Base-by-base conservation (phyloP, 2,797 vertebrate genomes). In the Dicrostonyx torquatus region DNA sequence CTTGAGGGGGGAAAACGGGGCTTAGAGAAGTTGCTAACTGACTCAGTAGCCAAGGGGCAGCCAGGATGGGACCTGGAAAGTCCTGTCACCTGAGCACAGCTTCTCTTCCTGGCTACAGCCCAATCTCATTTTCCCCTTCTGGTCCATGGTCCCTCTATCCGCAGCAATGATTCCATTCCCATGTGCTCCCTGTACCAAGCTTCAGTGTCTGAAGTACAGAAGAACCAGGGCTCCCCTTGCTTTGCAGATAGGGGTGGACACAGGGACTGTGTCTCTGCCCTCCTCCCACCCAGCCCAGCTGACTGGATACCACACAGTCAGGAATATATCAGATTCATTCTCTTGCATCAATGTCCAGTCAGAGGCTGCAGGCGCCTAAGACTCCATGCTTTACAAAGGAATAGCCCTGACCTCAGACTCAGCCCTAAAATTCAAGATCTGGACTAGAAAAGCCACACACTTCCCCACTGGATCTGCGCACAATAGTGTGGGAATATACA, bases 221-320 rank as follows among this genome's bases (percentile, higher is more conserved):
- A 9, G 26, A n/a, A 22, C 2, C n/a, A 0, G 0, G 48, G 22
- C 3, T 3, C 18, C 73, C 50, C 88, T 70, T 0, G 1, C n/a
- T 34, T 20, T 37, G 0, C 5, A 43, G 29, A 60, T 18, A 43
- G 58, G 66, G 20, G 29, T 14, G 18, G 24, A 17, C 48, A 55
- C 0, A 34, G 45, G 29, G 34, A 24, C 7, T 64, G 34, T 24
- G 13, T 9, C 11, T 66, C 48, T 13, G 72, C 9, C 2, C 22
- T 76, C 86, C 37, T 58, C n/a, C 34, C 4, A 5, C n/a, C 9
- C 26, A 13, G 31, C 12, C 53, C 12, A 2, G 53, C 11, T 26
- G 72, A n/a, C 26, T 8, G 48, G 55, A 60, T 18, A 45, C 8
- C 6, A 11, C n/a, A 34, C 24, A 20, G 48, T n/a, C 48, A 6